Conservation (phyloP, 2,888 invertebrate genomes). For the Drosophila austrosaltans region DNA sequence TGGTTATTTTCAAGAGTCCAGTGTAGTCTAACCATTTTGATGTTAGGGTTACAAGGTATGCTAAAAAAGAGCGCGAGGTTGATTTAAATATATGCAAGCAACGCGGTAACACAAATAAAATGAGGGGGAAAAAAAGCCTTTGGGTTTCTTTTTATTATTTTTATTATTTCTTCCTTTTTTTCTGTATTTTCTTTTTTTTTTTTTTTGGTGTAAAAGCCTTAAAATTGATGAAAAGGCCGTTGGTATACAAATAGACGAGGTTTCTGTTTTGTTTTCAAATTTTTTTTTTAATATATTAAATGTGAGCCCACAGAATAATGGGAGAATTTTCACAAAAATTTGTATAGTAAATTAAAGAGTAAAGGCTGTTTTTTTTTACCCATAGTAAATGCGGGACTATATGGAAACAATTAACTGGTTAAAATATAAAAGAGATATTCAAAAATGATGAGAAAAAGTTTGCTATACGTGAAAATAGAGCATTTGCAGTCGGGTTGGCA, state of each 20-base stretch:
- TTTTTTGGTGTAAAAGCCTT: background rate
- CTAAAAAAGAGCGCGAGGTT: background rate
- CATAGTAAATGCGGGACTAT: background rate
- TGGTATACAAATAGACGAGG: slow-evolving; percentile 12
- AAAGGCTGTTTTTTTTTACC: background rate
- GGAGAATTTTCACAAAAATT: background rate
- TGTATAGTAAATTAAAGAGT: background rate
- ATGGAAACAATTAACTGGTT: background rate
- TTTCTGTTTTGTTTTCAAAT: slow-evolving; percentile 8
- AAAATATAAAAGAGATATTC: too few species aligned
- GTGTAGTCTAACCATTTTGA: background rate
- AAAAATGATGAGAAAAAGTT: background rate
- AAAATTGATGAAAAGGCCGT: slow-evolving; percentile 16
- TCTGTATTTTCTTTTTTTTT: background rate
- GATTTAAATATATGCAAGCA: slow-evolving; percentile 18
- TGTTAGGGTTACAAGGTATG: background rate
- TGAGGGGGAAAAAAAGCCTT: slow-evolving; percentile 8
- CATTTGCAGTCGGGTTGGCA: too few species aligned
- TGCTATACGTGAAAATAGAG: too few species aligned
- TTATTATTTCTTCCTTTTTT: background rate
- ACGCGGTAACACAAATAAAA: slow-evolving; percentile 19
- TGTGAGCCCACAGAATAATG: background rate
- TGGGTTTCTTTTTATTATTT: slow-evolving; percentile 4
- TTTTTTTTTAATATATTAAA: slow-evolving; percentile 1
- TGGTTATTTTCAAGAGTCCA: background rate